Evolutionary conservation across 2,113 vertebrate genomes (phyloP).

Genomic region (Scatophagus argus): DNA sequence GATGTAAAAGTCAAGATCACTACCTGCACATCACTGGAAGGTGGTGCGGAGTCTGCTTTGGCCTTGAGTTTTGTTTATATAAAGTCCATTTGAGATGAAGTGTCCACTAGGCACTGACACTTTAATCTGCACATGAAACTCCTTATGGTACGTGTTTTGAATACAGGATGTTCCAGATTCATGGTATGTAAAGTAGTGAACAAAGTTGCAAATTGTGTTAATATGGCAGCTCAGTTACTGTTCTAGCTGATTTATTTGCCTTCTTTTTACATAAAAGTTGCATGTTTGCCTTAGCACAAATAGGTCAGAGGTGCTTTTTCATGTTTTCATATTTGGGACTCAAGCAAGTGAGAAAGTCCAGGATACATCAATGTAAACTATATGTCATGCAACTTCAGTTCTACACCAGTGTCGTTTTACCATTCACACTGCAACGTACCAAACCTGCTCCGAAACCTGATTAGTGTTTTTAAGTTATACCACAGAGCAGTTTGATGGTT

Average conservation of each 20-base stretch:
- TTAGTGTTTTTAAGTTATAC: slow-evolving; percentile 17
- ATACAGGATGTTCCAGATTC: slow-evolving; percentile 24
- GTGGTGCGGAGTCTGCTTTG: background rate
- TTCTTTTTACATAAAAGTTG: slow-evolving; percentile 46
- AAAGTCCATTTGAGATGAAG: background rate
- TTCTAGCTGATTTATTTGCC: slow-evolving; percentile 44
- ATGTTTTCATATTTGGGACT: slow-evolving; percentile 24
- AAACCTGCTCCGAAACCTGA: slow-evolving; percentile 16
- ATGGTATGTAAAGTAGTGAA: background rate
- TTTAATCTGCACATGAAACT: slow-evolving; percentile 36
- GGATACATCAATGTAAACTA: background rate
- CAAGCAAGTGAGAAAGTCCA: slow-evolving; percentile 5
- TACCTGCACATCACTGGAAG: slow-evolving; percentile 21
- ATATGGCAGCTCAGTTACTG: slow-evolving; percentile 62
- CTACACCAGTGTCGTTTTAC: background rate
- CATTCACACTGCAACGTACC: slow-evolving; percentile 26
- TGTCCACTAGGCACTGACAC: background rate
- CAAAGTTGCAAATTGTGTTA: slow-evolving; percentile 36
- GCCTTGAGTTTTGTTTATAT: background rate
- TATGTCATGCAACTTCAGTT: slow-evolving; percentile 41
- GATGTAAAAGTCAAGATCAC: slow-evolving; percentile 10
- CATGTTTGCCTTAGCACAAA: slow-evolving; percentile 71
- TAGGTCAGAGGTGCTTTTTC: slow-evolving; percentile 42
- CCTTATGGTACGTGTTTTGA: slow-evolving; percentile 10
- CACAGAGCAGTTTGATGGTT: slow-evolving; percentile 37